Evolutionary conservation across 2,797 vertebrate genomes (phyloP).

Genomic region (Melanotaenia maccullochi): DNA sequence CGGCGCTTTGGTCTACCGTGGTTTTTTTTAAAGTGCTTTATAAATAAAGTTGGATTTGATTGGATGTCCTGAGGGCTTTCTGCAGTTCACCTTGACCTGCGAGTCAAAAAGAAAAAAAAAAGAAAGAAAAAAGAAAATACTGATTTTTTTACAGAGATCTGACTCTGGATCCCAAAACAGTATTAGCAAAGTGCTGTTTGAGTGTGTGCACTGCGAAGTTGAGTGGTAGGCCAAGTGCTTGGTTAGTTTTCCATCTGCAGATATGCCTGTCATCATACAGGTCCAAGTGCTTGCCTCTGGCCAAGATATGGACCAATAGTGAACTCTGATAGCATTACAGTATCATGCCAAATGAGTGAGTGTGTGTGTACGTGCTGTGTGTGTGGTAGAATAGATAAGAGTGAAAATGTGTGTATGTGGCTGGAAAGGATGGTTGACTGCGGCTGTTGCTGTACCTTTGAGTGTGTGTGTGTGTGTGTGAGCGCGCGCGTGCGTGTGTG

Average conservation of each 20-base stretch:
- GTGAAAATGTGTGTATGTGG: constrained; percentile 36
- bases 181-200: constrained; percentile 29
- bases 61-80: constrained; percentile 1
- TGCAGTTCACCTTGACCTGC: constrained; percentile 34
- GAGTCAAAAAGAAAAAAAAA: constrained; percentile 5
- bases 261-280: constrained; percentile 65
- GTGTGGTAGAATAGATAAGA: constrained; percentile 56
- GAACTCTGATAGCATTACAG: constrained; percentile 57
- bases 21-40: too few species aligned
- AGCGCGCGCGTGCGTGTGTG: constrained; percentile 20
- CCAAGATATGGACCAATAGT: constrained; percentile 66
- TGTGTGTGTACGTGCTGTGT: constrained; percentile 13
- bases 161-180: constrained; percentile 22
- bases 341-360: constrained; percentile 49
- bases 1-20: too few species aligned
- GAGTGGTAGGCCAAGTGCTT: constrained; percentile 36
- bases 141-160: constrained; percentile 28
- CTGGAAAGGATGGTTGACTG: constrained; percentile 12
- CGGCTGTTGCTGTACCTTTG: constrained; percentile 19
- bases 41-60: too few species aligned
- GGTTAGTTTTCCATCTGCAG: constrained; percentile 67
- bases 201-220: constrained; percentile 42
- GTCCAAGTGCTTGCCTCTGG: constrained; percentile 61
- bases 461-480: background rate
- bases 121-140: background rate